Evolutionary conservation across 2,113 vertebrate genomes (phyloP), one percentile per base, ranked within the genome.

Genomic region (Phainopepla nitens): DNA sequence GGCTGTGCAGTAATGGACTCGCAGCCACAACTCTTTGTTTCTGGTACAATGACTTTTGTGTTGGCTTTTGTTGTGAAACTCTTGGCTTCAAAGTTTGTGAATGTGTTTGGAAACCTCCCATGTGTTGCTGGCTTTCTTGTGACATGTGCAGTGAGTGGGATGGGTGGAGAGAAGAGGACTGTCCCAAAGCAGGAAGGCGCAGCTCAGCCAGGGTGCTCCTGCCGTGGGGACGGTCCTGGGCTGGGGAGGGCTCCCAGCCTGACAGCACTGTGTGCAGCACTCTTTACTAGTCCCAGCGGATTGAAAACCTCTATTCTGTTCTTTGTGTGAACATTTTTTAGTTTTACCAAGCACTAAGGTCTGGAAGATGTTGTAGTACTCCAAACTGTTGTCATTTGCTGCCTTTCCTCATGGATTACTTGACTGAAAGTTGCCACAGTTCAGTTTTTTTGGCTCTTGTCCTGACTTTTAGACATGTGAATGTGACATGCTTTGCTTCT

Each of bases 21-120:
- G 1, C 64, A 68, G 65, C 5, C 27, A 15, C 25, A 14, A 73
- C 79, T 71, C 91, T 95, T 95, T 69, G 84, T 91, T 94, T 71
- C 81, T 9, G 23, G 8, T 45, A 58, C 95, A 87, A 41, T 91
- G 53, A 76, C 84, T 91, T 93, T 79, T 69, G 73, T 91, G 20
- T 93, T 87, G 60, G 73, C 77, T 82, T 76, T 71, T 47, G 49
- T 89, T 94, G 89, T 25, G 93, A 85, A 96, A 80, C 6, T 33
- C 66, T 90, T 79, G 91, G 89, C 77, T 61, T 53, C 49, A 4
- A 1, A 61, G 31, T 36, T 65, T n/a, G 44, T 64, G 51, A 79
- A 72, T 71, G 51, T n/a, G 2, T 81, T 71, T 87, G 77, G 64
- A 45, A 89, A 15, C 0, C 27, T 14, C 50, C 64, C 76, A 0